Evolutionary conservation across 2,113 vertebrate genomes (phyloP).

Genomic region (Naja naja): DNA sequence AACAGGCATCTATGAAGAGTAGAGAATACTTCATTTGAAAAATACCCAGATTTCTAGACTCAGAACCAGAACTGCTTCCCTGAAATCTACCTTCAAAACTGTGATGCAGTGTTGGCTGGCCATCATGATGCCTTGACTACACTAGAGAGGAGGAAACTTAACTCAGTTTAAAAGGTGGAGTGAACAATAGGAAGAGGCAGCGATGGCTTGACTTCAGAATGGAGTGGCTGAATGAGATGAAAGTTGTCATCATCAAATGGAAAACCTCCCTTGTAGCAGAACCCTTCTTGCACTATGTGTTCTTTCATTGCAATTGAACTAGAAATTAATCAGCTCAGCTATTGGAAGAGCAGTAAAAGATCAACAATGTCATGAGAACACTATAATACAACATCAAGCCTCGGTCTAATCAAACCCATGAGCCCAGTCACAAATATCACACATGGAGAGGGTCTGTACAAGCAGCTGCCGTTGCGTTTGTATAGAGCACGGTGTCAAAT

Average conservation of each 20-base stretch:
- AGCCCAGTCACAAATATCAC: neutral
- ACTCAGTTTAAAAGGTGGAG: neutral
- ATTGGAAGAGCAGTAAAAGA: neutral
- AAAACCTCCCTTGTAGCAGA: neutral
- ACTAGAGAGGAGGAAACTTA: neutral
- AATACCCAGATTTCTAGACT: neutral
- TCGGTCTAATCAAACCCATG: neutral
- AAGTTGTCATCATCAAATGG: neutral
- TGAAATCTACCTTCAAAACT: neutral
- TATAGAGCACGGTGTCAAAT: neutral
- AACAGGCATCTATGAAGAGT: neutral
- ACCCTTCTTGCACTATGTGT: neutral
- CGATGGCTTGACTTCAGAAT: neutral
- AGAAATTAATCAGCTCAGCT: neutral
- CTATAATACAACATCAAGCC: neutral
- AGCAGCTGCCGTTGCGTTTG: constrained; percentile 1
- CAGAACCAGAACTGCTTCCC: neutral
- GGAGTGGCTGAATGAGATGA: neutral
- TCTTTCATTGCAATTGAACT: neutral
- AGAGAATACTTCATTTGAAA: neutral
- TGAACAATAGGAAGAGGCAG: neutral
- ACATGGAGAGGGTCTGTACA: neutral
- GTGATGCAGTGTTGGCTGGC: neutral
- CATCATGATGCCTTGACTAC: neutral
- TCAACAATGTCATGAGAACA: neutral